Conservation (phyloP, 2,797 vertebrate genomes). For the Linurgus olivaceus region DNA sequence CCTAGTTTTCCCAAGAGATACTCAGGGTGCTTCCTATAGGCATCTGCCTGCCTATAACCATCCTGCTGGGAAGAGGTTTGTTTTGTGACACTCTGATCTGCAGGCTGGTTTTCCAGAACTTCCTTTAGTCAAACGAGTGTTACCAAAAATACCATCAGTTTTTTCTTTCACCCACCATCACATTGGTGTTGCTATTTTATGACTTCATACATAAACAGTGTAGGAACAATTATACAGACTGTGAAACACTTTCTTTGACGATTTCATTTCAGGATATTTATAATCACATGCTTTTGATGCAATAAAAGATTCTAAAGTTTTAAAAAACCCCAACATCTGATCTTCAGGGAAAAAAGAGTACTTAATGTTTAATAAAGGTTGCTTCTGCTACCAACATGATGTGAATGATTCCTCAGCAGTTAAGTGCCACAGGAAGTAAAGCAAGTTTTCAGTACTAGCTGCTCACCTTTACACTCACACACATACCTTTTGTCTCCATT, state of each 20-base stretch:
- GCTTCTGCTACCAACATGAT: not conserved
- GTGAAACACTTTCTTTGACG: not conserved
- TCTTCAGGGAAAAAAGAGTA: not conserved
- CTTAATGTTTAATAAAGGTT: not conserved
- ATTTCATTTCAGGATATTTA: not conserved
- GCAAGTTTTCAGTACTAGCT: not conserved
- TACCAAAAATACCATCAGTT: not conserved
- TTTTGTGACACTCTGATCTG: not conserved
- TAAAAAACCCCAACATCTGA: not conserved
- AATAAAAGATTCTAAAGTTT: not conserved
- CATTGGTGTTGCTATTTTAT: not conserved
- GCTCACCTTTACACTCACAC: not conserved
- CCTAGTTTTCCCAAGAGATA: not conserved
- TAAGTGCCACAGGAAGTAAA: not conserved
- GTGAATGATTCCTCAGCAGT: not conserved
- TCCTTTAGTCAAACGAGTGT: not conserved
- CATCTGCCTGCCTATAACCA: not conserved
- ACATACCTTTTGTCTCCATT: slow-evolving; percentile 96
- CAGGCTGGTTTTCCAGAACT: not conserved
- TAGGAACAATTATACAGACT: not conserved
- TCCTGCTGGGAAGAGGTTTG: not conserved
- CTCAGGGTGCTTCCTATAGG: not conserved
- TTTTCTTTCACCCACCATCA: not conserved
- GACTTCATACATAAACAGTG: not conserved
- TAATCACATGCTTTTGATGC: not conserved